Conservation (phyloP, 2,888 invertebrate species). For the Erannis defoliaria region DNA sequence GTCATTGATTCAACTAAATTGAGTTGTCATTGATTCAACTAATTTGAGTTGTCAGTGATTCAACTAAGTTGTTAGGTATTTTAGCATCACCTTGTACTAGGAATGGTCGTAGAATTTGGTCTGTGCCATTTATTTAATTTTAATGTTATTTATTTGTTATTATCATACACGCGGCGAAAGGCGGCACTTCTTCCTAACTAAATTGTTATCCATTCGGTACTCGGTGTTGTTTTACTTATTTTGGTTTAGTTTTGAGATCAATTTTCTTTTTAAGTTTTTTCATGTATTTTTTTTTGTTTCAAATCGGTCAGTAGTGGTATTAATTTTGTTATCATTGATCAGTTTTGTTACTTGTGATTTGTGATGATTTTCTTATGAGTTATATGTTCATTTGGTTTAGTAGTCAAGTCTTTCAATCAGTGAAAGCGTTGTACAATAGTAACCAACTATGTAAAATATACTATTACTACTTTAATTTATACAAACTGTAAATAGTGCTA, state of each 20-base stretch:
- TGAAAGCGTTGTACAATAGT: slow-evolving; percentile 82
- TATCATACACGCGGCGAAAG: slow-evolving; percentile 58
- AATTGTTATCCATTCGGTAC: slow-evolving; percentile 80
- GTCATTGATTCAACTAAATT: slow-evolving; percentile 59
- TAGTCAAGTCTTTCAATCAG: slow-evolving; percentile 77
- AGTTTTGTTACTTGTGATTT: slow-evolving; percentile 54
- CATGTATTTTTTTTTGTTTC: slow-evolving; percentile 55
- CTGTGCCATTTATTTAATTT: slow-evolving; percentile 85
- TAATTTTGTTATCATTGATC: slow-evolving; percentile 56
- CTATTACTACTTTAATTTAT: slow-evolving; percentile 84
- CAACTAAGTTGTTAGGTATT: slow-evolving; percentile 59
- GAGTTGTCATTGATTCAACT: slow-evolving; percentile 55
- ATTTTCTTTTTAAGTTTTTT: slow-evolving; percentile 56
- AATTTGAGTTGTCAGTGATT: slow-evolving; percentile 53
- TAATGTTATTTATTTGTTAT: slow-evolving; percentile 76
- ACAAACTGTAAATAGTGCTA: slow-evolving; percentile 84
- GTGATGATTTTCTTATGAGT: slow-evolving; percentile 49
- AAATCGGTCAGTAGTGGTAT: slow-evolving; percentile 72
- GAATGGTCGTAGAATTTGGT: slow-evolving; percentile 76
- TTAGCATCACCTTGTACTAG: slow-evolving; percentile 77
- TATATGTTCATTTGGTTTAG: slow-evolving; percentile 49
- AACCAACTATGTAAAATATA: slow-evolving; percentile 79
- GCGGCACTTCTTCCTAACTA: slow-evolving; percentile 75
- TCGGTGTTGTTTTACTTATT: slow-evolving; percentile 75
- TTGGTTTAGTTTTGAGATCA: slow-evolving; percentile 67